Conservation (phyloP, 2,113 vertebrate species). For the Cariama cristata region DNA sequence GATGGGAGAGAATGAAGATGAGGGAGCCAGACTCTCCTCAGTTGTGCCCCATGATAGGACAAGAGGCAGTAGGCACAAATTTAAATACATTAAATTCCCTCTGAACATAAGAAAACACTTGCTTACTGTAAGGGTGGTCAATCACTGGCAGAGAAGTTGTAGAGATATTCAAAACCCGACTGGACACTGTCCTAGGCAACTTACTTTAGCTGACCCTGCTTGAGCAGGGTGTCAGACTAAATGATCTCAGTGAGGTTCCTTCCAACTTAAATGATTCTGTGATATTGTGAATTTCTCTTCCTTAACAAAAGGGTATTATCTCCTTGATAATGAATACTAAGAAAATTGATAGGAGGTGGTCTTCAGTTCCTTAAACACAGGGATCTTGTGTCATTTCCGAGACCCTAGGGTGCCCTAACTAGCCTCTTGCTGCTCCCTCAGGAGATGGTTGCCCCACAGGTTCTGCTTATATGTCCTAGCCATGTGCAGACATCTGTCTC, state of each 20-base stretch:
- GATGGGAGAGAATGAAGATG: background rate
- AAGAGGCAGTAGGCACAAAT: background rate
- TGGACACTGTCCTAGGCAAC: background rate
- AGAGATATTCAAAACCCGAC: background rate
- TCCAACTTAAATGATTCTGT: background rate
- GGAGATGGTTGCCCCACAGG: background rate
- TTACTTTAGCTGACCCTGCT: background rate
- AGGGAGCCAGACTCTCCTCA: background rate
- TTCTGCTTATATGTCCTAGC: background rate
- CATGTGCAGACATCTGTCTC: background rate
- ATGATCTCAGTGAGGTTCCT: background rate
- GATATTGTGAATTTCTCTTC: background rate
- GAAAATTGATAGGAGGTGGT: background rate
- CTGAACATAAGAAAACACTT: background rate
- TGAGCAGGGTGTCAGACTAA: background rate
- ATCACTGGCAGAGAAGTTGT: background rate
- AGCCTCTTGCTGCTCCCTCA: background rate
- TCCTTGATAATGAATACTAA: background rate
- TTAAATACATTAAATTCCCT: background rate
- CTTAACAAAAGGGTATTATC: background rate
- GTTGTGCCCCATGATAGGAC: background rate
- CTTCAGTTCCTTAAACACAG: background rate
- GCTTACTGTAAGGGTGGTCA: background rate
- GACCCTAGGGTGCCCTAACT: background rate
- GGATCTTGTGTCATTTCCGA: background rate